Base-by-base conservation (phyloP, 1,140 invertebrate species). In the Leptinotarsa texana region DNA sequence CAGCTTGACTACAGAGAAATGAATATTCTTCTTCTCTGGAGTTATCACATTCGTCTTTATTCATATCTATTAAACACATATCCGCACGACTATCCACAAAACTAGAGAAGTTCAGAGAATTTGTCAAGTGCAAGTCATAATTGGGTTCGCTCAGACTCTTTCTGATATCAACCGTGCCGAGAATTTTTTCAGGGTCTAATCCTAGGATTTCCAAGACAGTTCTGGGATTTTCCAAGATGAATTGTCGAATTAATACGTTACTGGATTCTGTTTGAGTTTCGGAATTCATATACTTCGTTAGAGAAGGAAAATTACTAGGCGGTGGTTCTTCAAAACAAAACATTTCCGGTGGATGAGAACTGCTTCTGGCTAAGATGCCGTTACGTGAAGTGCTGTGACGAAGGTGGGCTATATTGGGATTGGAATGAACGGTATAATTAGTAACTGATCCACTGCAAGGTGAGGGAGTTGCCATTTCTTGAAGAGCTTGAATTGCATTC, bases 321-420 rank as follows among this genome's bases (percentile, higher is more conserved):
- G 73, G 63, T 8, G 75, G 73, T 6, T 81, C 82, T 79, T 92
- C 90, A 91, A 91, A 93, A 81, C 89, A 92, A 78, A 93, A 92
- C 18, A 94, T 93, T 78, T 94, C 93, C 2, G 93, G 92, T 1
- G 93, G 93, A 87, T 94, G 93, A 1, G 93, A 94, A 62, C 91
- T 93, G 79, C 92, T 92, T 51, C 93, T 87, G 6, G 90, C 91
- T 22, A 94, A 85, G 72, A 89, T 85, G 48, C 88, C 88, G 69
- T 83, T 86, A 61, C 81, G 83, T 13, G 79, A 75, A 17, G 79
- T 82, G 11, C 80, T 84, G 73, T 89, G 88, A 68, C 48, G 81
- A 18, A 81, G 76, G 13, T 83, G 84, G 70, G 89, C 88, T 5
- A 93, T 86, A 80, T 92, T 92, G 2, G 92, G 92, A 80, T 92